A percentile compares a stretch with the other conserved stretches of the same genome.
These are phyloP conservation scores for Hydrozoanthus gracilis DNA, from an alignment of 92 coral and sea anemone species.

Conservation along the genomic window DNA sequence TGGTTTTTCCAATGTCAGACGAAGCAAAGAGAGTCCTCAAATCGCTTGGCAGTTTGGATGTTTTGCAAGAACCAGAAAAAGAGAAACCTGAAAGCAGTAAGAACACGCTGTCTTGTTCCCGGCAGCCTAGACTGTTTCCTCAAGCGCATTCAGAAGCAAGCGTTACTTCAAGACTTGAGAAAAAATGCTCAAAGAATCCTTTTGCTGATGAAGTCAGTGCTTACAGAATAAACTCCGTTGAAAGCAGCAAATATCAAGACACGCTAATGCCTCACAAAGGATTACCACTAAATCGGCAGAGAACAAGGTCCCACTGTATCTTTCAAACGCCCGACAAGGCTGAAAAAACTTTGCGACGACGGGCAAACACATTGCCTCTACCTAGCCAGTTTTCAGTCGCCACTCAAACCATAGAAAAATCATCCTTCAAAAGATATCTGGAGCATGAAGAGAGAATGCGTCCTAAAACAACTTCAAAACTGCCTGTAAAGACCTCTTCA, in stretches of 20 bases:
- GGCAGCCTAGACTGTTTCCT: background rate
- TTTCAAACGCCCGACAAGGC: background rate
- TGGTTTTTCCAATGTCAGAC: constrained; percentile 33
- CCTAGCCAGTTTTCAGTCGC: background rate
- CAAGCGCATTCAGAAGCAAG: background rate
- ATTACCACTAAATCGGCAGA: background rate
- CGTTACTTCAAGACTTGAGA: background rate
- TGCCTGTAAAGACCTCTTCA: constrained; percentile 1
- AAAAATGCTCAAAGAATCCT: background rate
- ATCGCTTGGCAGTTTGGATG: constrained; percentile 28
- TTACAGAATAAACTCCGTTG: background rate
- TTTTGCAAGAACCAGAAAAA: background rate
- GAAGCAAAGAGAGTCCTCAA: constrained; percentile 1
- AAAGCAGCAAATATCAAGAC: background rate
- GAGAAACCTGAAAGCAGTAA: background rate
- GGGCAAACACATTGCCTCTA: background rate
- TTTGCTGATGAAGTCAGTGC: background rate
- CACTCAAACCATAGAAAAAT: background rate
- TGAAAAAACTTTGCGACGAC: background rate
- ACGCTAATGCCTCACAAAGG: background rate
- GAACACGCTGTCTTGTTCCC: background rate
- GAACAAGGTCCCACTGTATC: background rate
- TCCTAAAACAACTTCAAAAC: background rate
- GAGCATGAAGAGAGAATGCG: background rate
- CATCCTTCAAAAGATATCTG: background rate